A percentile compares a stretch with the other conserved stretches of the same genome.
These are phyloP conservation scores for Alviniconcha strummeri DNA, from an alignment of 2,888 invertebrate genomes.

Conservation along the genomic window DNA sequence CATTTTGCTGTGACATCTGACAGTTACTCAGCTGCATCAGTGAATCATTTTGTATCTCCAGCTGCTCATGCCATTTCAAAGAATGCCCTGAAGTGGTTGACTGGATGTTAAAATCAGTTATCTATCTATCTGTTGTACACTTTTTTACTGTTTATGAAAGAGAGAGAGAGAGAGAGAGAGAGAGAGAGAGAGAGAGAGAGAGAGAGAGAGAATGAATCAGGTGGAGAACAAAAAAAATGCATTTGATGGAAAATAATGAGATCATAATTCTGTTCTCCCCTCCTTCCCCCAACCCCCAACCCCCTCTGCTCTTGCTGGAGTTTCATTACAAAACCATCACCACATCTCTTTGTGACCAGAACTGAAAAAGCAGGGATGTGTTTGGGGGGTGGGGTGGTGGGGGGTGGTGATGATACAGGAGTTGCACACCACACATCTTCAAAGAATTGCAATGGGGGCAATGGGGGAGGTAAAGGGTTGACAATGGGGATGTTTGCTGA, in stretches of 20 bases:
- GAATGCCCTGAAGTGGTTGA: background rate
- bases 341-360: too few relatives aligned
- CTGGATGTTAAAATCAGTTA: background rate
- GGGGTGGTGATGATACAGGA: too few relatives aligned
- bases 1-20: too few relatives aligned
- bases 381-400: too few relatives aligned
- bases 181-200: constrained; percentile 1
- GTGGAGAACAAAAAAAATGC: background rate
- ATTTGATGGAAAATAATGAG: too few relatives aligned
- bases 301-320: background rate
- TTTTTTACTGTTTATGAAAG: background rate
- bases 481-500: too few relatives aligned
- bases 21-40: background rate
- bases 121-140: too few relatives aligned
- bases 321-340: too few relatives aligned
- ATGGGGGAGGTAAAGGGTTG: too few relatives aligned
- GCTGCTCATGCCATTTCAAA: background rate
- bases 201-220: background rate
- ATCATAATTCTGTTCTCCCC: too few relatives aligned
- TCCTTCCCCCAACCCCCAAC: background rate
- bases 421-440: too few relatives aligned
- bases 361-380: background rate
- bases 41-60: background rate
- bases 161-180: background rate
- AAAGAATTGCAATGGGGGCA: too few relatives aligned